Base-by-base conservation (phyloP, 2,888 invertebrate genomes). In the Ptychoptera albimana region DNA sequence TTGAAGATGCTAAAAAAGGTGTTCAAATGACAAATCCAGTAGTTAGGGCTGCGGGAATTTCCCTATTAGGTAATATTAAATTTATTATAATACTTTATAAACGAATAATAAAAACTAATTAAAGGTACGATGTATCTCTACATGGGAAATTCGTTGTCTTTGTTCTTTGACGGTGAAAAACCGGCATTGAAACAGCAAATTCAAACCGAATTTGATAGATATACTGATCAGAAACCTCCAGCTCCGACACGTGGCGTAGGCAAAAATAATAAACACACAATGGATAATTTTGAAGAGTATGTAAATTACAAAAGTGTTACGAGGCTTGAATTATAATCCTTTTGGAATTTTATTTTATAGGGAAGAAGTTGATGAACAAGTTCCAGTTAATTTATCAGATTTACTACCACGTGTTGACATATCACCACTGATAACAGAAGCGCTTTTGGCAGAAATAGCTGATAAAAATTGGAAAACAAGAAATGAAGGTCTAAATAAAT, bases 381-480 rank as follows among this genome's bases (percentile, higher is more conserved):
- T 71, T 2, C 61, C 62, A 1, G 61, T 67, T 0, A 73, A 73
- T 51, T 66, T 74, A 6, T 76, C 79, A 23, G 91, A 92, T 64
- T 67, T 76, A 13, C 61, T 88, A 8, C 79, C 89, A 1, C 70
- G 85, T 37, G 75, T 79, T 1, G 91, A 92, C 59, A 82, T 93
- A 50, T 80, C 85, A 46, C 72, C 75, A 4, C 82, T 83, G 53
- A 82, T 94, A 49, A 89, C 88, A 0, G 85, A 87, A 52, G 66
- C 77, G 0, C 65, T 94, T 1, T 64, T 93, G 3, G 77, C 73
- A 8, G 88, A 93, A 63, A 71, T 92, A 52, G 72, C 76, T 15
- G 89, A 92, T 61, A 91, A 88, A 64, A 88, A 88, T 65, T 96
- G 94, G 94, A 94, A 94, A 72, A 64, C 67, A 1, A 66, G 71